phyloP scores from a whole-genome alignment of 2,113 vertebrate genomes.

The Hystrix cristata region DNA sequence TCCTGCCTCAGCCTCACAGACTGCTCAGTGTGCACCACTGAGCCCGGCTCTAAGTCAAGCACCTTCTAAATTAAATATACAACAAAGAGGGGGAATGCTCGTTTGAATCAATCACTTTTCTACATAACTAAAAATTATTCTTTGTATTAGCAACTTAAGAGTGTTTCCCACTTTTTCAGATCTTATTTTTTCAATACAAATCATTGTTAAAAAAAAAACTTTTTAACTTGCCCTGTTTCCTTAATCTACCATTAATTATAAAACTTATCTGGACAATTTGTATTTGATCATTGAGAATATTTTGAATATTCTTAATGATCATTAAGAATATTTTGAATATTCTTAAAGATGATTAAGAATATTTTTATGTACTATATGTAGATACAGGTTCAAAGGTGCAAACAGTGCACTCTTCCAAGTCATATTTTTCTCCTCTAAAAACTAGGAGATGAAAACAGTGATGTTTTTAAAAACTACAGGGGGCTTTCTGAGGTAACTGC shows the following conservation, averaged over 20 bases:
- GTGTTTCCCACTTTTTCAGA: background rate
- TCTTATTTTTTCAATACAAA: background rate
- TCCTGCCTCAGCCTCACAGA: background rate
- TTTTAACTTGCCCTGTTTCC: background rate
- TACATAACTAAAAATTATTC: background rate
- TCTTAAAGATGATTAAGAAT: background rate
- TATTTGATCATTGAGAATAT: no score
- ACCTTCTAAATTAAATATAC: constrained; percentile 51
- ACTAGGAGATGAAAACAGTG: background rate
- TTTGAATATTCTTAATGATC: no score
- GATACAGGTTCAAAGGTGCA: background rate
- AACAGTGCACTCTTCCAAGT: background rate
- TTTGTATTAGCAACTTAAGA: background rate
- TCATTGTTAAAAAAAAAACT: background rate
- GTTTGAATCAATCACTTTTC: constrained; percentile 50
- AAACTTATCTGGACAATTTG: constrained; percentile 11
- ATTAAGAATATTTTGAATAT: constrained; percentile 15
- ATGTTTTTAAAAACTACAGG: constrained; percentile 1
- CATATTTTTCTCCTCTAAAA: background rate
- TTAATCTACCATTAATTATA: constrained; percentile 55
- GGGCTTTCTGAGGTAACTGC: background rate
- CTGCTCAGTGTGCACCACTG: background rate
- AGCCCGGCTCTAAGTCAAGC: background rate
- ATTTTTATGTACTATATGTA: constrained; percentile 14
- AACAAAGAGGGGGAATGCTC: constrained; percentile 21